These are phyloP conservation scores for Delia radicum DNA, from an alignment of 1,140 invertebrate species.

Conservation along the genomic window DNA sequence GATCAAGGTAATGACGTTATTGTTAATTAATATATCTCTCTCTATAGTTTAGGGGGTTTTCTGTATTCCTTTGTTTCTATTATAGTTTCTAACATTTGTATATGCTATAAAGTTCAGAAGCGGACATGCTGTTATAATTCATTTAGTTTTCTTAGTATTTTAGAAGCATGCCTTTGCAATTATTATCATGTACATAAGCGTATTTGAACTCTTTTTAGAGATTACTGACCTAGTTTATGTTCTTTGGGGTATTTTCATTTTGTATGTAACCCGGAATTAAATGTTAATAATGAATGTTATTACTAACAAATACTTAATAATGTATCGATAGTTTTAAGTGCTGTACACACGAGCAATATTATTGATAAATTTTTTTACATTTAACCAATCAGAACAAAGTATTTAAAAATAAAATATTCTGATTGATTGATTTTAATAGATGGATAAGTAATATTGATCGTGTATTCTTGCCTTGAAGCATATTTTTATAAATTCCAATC, in stretches of 20 bases:
- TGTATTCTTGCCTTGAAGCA: no score
- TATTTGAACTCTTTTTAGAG: neutral
- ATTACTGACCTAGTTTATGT: conserved; percentile 14
- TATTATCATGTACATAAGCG: neutral
- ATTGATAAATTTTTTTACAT: no score
- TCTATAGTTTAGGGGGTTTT: neutral
- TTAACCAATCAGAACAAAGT: no score
- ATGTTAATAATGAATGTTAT: no score
- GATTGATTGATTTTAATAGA: no score
- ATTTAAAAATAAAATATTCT: no score
- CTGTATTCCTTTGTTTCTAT: neutral
- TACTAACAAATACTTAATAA: no score
- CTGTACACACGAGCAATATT: no score
- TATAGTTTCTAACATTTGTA: neutral
- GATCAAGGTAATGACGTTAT: conserved; percentile 13
- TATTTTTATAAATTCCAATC: no score
- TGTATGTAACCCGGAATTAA: conserved; percentile 1
- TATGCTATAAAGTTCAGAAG: neutral
- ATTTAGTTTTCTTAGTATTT: neutral
- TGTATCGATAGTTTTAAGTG: no score
- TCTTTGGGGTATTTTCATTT: neutral
- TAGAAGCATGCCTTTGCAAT: neutral
- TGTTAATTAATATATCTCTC: neutral
- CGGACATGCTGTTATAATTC: neutral
- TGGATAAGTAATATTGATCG: no score